Conservation (phyloP, 2,113 vertebrate species). For the Melanotaenia duboulayi region DNA sequence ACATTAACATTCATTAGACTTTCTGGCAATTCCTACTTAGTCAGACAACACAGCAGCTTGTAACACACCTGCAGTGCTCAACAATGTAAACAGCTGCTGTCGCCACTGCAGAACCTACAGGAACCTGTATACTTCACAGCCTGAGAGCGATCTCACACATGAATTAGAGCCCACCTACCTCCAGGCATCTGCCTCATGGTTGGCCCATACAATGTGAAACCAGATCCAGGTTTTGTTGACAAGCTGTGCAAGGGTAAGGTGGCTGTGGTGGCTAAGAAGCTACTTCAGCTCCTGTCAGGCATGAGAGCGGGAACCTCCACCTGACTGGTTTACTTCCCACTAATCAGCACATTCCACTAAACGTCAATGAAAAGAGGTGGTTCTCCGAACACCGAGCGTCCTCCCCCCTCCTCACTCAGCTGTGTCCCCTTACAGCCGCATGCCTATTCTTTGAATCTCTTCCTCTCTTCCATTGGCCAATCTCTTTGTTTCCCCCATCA, state of each 20-base stretch:
- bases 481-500: constrained; percentile 7
- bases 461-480: constrained; percentile 24
- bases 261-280: constrained; percentile 23
- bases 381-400: constrained; percentile 22
- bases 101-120: neutral
- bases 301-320: constrained; percentile 45
- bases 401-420: constrained; percentile 50
- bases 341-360: constrained; percentile 73
- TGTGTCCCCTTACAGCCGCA: constrained; percentile 31
- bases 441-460: constrained; percentile 46
- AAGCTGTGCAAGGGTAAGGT: constrained; percentile 26
- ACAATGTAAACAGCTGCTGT: constrained; percentile 34
- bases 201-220: constrained; percentile 18
- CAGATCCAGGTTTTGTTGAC: constrained; percentile 23
- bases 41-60: neutral
- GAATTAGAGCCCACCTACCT: constrained; percentile 69
- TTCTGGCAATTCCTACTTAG: neutral
- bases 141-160: constrained; percentile 4
- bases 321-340: constrained; percentile 62
- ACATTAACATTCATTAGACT: neutral
- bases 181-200: constrained; percentile 40
- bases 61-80: constrained; percentile 26
- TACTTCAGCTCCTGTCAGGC: constrained; percentile 17
- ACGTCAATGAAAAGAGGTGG: constrained; percentile 74
- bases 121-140: constrained; percentile 40